Base-by-base conservation (phyloP, 1,140 invertebrate species). In the Danaus plexippus region DNA sequence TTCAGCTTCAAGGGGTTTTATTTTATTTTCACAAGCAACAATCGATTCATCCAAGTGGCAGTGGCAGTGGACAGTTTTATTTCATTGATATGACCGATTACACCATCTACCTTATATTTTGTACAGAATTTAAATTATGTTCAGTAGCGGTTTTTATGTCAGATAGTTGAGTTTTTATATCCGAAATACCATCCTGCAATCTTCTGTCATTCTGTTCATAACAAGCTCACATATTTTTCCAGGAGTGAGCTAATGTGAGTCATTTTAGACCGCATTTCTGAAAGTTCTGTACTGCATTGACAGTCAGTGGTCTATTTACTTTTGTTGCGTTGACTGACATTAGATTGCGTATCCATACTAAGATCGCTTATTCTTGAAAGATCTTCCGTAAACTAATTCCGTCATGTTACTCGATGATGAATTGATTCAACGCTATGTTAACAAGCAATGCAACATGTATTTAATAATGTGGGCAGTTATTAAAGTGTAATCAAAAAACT, bases 161-260 rank as follows among this genome's bases (percentile, higher is more conserved):
- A 13, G 18, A 41, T 11, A 54, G 47, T 54, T 54, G 18, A 3
- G 9, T 47, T 47, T 46, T 47, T 10, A 54, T 40, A 11, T 54
- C 52, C 10, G 44, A n/a, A n/a, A n/a, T n/a, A n/a, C n/a, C n/a
- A n/a, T 41, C 6, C 47, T 54, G 9, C n/a, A 47, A 6, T 54
- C 52, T 51, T 54, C 42, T 45, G 55, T 51, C 44, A 45, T 43
- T 60, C 12, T 42, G 59, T 52, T 60, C 53, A 47, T 60, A n/a
- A 51, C 9, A 53, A 62, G 5, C 11, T 48, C 12, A 58, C 52
- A 58, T 64, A 61, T 47, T 58, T 64, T 49, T 61, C 58, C 47
- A 64, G 50, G 44, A 61, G 15, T 10, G 48, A 49, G 15, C 63
- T 48, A 9, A 65, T 59, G 22, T 50, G 55, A 50, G 43, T 45